Evolutionary conservation across 2,888 invertebrate genomes (phyloP).

Genomic region (Agonopterix alstromeriana): DNA sequence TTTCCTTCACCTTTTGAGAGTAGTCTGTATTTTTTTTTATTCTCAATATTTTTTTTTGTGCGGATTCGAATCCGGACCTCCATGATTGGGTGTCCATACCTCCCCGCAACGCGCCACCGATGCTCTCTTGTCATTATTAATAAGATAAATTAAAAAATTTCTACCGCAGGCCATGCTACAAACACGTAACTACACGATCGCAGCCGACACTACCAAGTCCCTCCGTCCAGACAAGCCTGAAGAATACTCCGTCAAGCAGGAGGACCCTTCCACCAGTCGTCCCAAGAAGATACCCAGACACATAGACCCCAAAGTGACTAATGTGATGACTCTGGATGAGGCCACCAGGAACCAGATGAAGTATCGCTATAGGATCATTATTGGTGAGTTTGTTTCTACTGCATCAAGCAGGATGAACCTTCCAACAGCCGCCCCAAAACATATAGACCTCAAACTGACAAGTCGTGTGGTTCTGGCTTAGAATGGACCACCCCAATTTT

Average conservation of each 20-base stretch:
- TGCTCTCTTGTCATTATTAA: no score
- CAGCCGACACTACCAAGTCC: slow-evolving; percentile 47
- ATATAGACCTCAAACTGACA: slow-evolving; percentile 50
- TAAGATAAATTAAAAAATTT: no score
- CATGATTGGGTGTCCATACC: no score
- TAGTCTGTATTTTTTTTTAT: no score
- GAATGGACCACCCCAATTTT: no score
- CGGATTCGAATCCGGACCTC: no score
- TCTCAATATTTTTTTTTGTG: no score
- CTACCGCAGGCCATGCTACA: slow-evolving; percentile 52
- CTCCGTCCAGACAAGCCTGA: slow-evolving; percentile 36
- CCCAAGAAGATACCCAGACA: slow-evolving; percentile 51
- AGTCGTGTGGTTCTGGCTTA: no score
- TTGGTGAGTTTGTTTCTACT: slow-evolving; percentile 38
- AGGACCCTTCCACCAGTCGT: slow-evolving; percentile 11
- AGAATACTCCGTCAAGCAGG: slow-evolving; percentile 13
- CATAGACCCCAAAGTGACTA: slow-evolving; percentile 52
- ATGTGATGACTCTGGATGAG: slow-evolving; percentile 62
- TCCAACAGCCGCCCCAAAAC: slow-evolving; percentile 30
- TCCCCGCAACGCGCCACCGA: no score
- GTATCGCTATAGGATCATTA: slow-evolving; percentile 69
- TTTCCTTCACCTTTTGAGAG: no score
- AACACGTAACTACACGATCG: slow-evolving; percentile 54
- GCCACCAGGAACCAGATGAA: slow-evolving; percentile 72
- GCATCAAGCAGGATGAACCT: slow-evolving; percentile 15